Evolutionary conservation across 2,888 invertebrate species (phyloP), one percentile per base, ranked within the genome.

Genomic region (Reticulitermes lucifugus): DNA sequence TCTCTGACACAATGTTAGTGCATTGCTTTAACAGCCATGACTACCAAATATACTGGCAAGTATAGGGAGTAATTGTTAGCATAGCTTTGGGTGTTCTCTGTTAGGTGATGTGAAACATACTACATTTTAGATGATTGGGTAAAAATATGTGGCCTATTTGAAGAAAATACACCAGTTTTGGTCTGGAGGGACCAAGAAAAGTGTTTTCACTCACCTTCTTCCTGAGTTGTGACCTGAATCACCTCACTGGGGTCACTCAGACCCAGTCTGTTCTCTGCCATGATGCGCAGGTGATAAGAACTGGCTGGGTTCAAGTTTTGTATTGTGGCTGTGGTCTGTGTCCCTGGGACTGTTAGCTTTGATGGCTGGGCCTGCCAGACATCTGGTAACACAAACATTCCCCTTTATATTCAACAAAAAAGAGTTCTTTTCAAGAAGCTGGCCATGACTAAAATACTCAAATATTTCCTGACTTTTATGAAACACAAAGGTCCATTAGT

Each of bases 231-330:
- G n/a, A 96, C 95, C 93, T 96, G 96, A 79, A 96, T 94, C 46
- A 96, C 94, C 90, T 97, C 97, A 88, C 97, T 96, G 79, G 96
- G 96, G 89, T 96, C 96, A 88, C 98, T 97, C 88, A 96, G 94
- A 4, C 98, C 98, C 87, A 98, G 92, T 89, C 96, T 94, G 91
- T 98, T 98, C 90, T 97, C 97, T 14, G 98, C 98, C 88, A 97
- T 94, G 89, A 98, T 96, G 88, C 98, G 93, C 88, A 98, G 93
- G 90, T 97, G 96, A 91, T 98, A 98, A 25, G 96, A 95, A 86
- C 96, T 96, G 10, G 97, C 96, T 21, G 98, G 98, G 86, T 95
- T 95, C 59, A 98, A 92, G 89, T 96, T 96, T 89, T 95, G 95
- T 65, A 97, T 94, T 87, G 94, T 95, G 60, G 96, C 95, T 87